Conservation (phyloP, 2,888 invertebrate species). For the Conomelus anceps region DNA sequence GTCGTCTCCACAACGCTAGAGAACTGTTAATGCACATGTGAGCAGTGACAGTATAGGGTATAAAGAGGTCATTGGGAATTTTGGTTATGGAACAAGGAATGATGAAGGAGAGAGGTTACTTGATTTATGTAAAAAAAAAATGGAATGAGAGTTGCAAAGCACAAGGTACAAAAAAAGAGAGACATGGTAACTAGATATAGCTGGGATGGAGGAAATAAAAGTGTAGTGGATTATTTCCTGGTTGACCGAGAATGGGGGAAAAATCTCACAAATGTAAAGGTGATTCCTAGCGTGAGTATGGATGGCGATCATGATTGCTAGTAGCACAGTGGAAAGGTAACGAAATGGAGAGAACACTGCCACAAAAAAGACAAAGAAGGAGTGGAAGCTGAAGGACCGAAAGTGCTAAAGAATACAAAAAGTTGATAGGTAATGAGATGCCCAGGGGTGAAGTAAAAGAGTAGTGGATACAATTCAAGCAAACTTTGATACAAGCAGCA, state of each 20-base stretch:
- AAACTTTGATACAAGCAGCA: neutral
- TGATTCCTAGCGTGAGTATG: neutral
- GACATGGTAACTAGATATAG: neutral
- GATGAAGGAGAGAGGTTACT: neutral
- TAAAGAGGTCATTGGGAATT: neutral
- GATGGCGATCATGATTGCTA: neutral
- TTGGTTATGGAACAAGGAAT: neutral
- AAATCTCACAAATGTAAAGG: neutral
- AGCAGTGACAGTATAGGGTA: neutral
- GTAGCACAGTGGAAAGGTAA: no score
- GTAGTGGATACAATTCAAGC: neutral
- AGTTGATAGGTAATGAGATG: no score
- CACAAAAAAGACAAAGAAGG: no score
- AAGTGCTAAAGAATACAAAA: no score
- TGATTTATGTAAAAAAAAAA: neutral
- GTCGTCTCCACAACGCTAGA: neutral
- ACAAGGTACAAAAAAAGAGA: neutral
- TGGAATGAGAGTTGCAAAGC: neutral
- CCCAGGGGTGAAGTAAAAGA: neutral
- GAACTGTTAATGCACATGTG: neutral
- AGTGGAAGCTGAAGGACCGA: no score
- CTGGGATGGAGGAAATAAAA: neutral
- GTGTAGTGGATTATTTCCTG: neutral
- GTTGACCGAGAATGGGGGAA: neutral
- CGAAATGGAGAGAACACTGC: no score